A percentile compares a stretch with the other conserved stretches of the same genome.
phyloP scores from a whole-genome alignment of 2,113 vertebrate genomes.

The Gadus chalcogrammus region DNA sequence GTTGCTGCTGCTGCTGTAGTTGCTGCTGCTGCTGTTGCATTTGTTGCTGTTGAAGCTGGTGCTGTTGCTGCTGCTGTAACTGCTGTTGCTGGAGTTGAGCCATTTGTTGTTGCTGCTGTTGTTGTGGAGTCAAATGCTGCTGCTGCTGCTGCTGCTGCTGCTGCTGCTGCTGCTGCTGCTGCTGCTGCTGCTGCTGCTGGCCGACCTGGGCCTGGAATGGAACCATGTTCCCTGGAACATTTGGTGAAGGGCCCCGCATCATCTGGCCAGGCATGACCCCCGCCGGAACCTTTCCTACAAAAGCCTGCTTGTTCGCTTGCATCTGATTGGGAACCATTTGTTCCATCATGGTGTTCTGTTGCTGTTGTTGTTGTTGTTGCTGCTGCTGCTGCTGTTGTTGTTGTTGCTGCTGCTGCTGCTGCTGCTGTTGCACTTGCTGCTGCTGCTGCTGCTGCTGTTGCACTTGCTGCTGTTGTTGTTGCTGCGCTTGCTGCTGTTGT shows the following conservation, averaged over 20 bases:
- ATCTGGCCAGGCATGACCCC: slow-evolving; percentile 87
- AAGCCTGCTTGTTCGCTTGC: slow-evolving; percentile 91
- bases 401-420: slow-evolving; percentile 59
- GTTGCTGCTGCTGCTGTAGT: slow-evolving; percentile 67
- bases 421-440: background rate
- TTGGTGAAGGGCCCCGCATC: slow-evolving; percentile 92
- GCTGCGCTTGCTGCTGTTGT: slow-evolving; percentile 17
- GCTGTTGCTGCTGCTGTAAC: slow-evolving; percentile 72
- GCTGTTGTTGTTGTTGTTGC: slow-evolving; percentile 13
- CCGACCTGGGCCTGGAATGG: slow-evolving; percentile 85
- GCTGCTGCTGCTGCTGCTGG: slow-evolving; percentile 63
- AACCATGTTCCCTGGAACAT: slow-evolving; percentile 86
- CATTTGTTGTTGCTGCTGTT: slow-evolving; percentile 73
- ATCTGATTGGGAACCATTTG: slow-evolving; percentile 95
- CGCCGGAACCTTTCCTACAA: slow-evolving; percentile 84
- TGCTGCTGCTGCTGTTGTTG: slow-evolving; percentile 66
- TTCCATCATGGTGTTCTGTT: slow-evolving; percentile 83
- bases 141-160: slow-evolving; percentile 83
- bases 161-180: slow-evolving; percentile 65
- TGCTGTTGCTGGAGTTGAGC: slow-evolving; percentile 84
- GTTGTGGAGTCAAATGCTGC: slow-evolving; percentile 72
- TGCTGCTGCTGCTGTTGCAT: slow-evolving; percentile 72
- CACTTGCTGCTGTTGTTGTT: slow-evolving; percentile 19
- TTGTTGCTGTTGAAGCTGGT: slow-evolving; percentile 59
- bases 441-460: slow-evolving; percentile 42